Evolutionary conservation across 2,113 vertebrate species (phyloP).

Genomic region (Eira barbara): DNA sequence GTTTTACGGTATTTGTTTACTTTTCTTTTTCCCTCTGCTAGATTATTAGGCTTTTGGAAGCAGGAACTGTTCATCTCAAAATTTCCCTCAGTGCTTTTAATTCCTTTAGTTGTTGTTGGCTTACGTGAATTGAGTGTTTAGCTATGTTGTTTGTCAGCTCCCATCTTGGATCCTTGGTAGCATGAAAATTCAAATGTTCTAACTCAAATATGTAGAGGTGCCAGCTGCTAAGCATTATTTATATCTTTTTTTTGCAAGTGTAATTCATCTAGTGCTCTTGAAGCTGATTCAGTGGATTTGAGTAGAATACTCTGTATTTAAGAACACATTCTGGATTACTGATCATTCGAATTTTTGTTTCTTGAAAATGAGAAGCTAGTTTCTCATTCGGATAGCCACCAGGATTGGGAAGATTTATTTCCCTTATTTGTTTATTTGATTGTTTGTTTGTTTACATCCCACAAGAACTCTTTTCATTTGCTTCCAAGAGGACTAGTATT

Average conservation of each 20-base stretch:
- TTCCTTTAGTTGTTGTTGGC: neutral
- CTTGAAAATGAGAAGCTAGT: neutral
- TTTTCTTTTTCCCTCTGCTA: neutral
- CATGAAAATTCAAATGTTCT: slow-evolving; percentile 46
- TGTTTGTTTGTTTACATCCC: neutral
- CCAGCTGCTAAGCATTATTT: neutral
- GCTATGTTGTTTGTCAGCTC: neutral
- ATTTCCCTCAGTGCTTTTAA: neutral
- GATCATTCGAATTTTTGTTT: slow-evolving; percentile 8
- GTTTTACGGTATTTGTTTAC: neutral
- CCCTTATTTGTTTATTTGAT: neutral
- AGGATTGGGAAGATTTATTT: neutral
- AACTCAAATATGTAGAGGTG: neutral
- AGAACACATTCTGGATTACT: neutral
- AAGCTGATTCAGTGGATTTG: neutral
- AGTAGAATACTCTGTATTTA: neutral
- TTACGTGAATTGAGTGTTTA: neutral
- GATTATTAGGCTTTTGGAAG: slow-evolving; percentile 18
- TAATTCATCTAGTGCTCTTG: slow-evolving; percentile 20
- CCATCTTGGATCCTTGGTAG: neutral
- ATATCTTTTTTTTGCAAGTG: neutral
- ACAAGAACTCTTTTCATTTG: slow-evolving; percentile 7
- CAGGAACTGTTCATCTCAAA: neutral
- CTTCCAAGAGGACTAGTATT: neutral
- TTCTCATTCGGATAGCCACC: neutral